Evolutionary conservation across 1,140 invertebrate species (phyloP).

Genomic region (Meloidogyne hapla): DNA sequence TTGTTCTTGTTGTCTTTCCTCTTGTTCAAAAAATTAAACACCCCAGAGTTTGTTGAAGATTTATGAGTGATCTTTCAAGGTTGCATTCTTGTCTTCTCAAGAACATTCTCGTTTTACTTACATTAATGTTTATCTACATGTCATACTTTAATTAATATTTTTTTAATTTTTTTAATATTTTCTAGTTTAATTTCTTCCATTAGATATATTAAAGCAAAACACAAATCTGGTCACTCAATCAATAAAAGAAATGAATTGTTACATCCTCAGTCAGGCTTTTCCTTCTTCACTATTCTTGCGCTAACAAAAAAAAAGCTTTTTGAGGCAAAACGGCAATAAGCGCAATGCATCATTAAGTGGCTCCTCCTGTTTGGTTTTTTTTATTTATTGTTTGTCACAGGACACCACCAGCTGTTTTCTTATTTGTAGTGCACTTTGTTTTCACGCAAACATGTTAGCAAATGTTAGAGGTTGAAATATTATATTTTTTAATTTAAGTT

Average conservation of each 20-base stretch:
- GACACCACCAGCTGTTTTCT: slow-evolving; percentile 1
- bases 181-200: too few relatives aligned
- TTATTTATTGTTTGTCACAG: neutral
- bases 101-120: too few relatives aligned
- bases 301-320: neutral
- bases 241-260: neutral
- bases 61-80: too few relatives aligned
- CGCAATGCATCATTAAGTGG: slow-evolving; percentile 5
- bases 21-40: too few relatives aligned
- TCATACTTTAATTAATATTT: too few relatives aligned
- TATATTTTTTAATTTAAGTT: too few relatives aligned
- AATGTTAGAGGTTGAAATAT: neutral
- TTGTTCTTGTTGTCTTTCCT: too few relatives aligned
- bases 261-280: neutral
- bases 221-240: neutral
- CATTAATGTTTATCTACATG: too few relatives aligned
- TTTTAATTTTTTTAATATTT: too few relatives aligned
- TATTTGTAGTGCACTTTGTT: neutral
- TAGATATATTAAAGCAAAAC: too few relatives aligned
- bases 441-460: neutral
- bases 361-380: neutral
- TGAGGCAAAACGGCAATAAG: neutral
- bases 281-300: neutral
- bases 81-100: too few relatives aligned
- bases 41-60: too few relatives aligned